Evolutionary conservation across 2,888 invertebrate species (phyloP).

Genomic region (Patella caerulea): DNA sequence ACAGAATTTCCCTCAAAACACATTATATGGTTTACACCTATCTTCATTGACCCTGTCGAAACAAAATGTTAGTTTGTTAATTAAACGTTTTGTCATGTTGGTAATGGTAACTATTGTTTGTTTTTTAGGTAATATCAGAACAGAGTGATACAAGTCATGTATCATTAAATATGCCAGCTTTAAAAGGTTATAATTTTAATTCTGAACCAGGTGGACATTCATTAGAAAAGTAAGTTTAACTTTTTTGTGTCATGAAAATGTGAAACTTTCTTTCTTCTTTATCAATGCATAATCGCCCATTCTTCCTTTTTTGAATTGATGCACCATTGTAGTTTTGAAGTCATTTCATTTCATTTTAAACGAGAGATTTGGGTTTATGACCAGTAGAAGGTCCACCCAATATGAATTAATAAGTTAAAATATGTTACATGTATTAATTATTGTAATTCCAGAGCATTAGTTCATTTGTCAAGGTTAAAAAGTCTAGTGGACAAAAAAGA

Average conservation of each 20-base stretch:
- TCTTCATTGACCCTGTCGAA: no score
- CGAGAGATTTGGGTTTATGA: no score
- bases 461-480: constrained; percentile 54
- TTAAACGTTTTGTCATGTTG: not conserved
- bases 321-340: no score
- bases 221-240: constrained; percentile 53
- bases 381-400: no score
- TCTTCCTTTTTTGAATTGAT: no score
- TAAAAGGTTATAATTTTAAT: constrained; percentile 58
- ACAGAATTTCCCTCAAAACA: no score
- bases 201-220: constrained; percentile 62
- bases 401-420: not conserved
- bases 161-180: constrained; percentile 43
- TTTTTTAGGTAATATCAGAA: not conserved
- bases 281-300: no score
- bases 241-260: not conserved
- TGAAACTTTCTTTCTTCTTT: no score
- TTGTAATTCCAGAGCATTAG: constrained; percentile 48
- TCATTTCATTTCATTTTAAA: no score
- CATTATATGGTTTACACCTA: no score
- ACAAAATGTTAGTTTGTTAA: not conserved
- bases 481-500: constrained; percentile 44
- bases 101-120: not conserved
- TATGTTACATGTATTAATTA: not conserved
- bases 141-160: not conserved